phyloP scores from a whole-genome alignment of 2,888 invertebrate species.

The Cyclophora punctaria region DNA sequence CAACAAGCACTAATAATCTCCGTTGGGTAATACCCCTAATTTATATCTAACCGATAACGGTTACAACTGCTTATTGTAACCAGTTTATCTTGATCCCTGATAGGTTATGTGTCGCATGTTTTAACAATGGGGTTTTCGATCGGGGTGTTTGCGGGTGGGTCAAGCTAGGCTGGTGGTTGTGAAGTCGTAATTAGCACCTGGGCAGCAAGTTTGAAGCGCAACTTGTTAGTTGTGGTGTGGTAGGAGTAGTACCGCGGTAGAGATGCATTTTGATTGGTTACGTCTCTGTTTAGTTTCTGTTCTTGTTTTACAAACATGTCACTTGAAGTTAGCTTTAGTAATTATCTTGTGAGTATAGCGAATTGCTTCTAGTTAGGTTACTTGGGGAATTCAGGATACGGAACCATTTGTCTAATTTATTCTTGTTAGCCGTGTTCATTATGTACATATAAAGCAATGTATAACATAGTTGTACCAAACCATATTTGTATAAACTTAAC shows the following conservation, averaged over 20 bases:
- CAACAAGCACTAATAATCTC: constrained; percentile 25
- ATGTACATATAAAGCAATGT: no score
- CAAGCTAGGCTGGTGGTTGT: constrained; percentile 26
- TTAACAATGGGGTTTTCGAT: neutral
- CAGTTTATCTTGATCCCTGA: constrained; percentile 6
- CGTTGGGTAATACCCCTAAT: constrained; percentile 23
- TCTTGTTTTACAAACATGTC: neutral
- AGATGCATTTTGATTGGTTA: no score
- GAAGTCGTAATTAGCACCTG: constrained; percentile 61
- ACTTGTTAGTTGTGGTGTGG: constrained; percentile 24
- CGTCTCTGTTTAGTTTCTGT: no score
- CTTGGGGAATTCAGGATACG: no score
- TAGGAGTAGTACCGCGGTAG: no score
- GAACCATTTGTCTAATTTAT: no score
- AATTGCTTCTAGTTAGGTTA: no score
- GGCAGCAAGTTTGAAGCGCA: constrained; percentile 51
- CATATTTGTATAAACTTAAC: no score
- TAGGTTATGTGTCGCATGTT: neutral
- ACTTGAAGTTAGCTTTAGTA: no score
- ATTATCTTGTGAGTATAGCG: no score
- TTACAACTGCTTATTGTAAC: constrained; percentile 14
- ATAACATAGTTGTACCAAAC: no score
- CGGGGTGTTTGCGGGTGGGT: constrained; percentile 14
- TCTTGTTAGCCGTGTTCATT: no score
- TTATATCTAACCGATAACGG: constrained; percentile 24